Percentiles rank a stretch among this genome's conserved stretches.
Conservation (phyloP, 2,113 vertebrate genomes). For the Gambusia affinis region DNA sequence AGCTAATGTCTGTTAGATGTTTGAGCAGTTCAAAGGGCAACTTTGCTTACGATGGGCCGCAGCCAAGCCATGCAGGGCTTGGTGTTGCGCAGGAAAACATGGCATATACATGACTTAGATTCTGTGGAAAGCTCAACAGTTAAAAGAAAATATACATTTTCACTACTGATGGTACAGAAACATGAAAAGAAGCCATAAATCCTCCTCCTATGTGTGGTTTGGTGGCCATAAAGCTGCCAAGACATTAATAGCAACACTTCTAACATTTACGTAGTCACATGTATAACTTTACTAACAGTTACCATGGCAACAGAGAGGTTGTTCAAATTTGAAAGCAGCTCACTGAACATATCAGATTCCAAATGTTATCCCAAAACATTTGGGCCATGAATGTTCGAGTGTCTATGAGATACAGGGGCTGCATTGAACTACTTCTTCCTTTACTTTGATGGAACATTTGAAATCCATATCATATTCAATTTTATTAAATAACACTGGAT, state of each 20-base stretch:
- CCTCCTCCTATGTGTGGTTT: not conserved
- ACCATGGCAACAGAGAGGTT: too few species aligned
- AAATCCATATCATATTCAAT: too few species aligned
- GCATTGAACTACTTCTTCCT: too few species aligned
- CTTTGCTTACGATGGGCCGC: not conserved
- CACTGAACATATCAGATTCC: too few species aligned
- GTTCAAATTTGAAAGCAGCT: too few species aligned
- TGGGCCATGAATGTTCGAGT: too few species aligned
- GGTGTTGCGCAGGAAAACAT: not conserved
- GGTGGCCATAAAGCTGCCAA: not conserved
- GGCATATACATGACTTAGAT: not conserved
- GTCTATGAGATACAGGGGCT: too few species aligned
- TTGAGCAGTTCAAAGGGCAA: not conserved
- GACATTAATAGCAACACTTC: not conserved
- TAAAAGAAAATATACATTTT: not conserved
- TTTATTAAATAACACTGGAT: too few species aligned
- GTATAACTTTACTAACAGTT: too few species aligned
- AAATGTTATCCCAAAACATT: too few species aligned
- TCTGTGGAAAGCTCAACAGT: slow-evolving; percentile 1
- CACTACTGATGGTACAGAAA: not conserved
- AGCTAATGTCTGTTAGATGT: not conserved
- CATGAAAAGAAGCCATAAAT: not conserved
- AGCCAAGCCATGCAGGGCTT: not conserved
- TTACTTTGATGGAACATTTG: too few species aligned
- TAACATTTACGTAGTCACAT: too few species aligned